Conservation (phyloP, 1,140 invertebrate species). For the Monomorium pharaonis region DNA sequence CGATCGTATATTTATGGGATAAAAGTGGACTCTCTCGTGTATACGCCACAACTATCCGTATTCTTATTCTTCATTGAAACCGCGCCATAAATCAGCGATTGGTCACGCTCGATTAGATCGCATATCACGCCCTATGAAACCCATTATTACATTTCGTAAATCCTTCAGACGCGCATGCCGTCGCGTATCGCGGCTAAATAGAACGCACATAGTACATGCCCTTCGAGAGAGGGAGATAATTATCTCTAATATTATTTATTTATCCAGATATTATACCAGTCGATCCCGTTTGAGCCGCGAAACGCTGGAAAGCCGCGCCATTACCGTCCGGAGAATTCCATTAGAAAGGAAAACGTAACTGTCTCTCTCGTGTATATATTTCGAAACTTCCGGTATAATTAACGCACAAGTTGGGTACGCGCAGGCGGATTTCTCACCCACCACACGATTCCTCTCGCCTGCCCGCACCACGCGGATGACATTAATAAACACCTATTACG, state of each 20-base stretch:
- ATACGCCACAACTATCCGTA: neutral
- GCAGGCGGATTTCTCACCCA: conserved; percentile 45
- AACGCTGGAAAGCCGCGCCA: neutral
- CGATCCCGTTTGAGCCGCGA: neutral
- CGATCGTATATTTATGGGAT: neutral
- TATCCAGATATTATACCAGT: conserved; percentile 20
- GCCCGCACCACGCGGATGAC: conserved; percentile 11
- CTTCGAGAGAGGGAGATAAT: conserved; percentile 51
- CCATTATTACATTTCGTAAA: conserved; percentile 71
- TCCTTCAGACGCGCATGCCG: conserved; percentile 42
- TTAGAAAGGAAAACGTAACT: conserved; percentile 62
- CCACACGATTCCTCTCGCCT: conserved; percentile 33
- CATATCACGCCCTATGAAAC: conserved; percentile 64
- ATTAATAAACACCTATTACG: conserved; percentile 59
- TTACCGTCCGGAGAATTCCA: conserved; percentile 40
- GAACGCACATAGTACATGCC: neutral
- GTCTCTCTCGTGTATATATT: neutral
- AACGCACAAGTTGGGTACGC: conserved; percentile 21
- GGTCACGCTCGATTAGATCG: conserved; percentile 64
- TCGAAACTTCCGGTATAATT: conserved; percentile 60
- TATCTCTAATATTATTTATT: conserved; percentile 69
- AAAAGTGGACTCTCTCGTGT: neutral
- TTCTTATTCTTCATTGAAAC: conserved; percentile 54
- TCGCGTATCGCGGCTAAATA: conserved; percentile 50
- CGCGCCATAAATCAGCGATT: conserved; percentile 60